phyloP scores from a whole-genome alignment of 2,113 vertebrate genomes.

The Corythornis cristatus region DNA sequence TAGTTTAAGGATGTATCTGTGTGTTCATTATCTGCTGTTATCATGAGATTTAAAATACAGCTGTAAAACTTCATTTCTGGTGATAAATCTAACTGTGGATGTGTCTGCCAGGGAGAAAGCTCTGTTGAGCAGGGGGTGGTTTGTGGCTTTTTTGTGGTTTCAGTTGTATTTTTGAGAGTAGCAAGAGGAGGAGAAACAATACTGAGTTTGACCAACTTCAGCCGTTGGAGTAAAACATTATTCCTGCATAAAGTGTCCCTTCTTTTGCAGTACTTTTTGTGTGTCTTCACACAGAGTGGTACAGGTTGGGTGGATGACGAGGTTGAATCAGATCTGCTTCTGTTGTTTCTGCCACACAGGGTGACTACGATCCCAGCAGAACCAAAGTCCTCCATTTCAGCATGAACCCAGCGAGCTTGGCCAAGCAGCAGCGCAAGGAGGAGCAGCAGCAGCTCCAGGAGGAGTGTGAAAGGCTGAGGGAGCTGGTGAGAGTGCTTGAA shows the following conservation, averaged over 20 bases:
- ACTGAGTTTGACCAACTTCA: background rate
- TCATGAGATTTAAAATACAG: background rate
- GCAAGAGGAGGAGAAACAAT: background rate
- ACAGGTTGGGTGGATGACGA: background rate
- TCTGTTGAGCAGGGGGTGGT: background rate
- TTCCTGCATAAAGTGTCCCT: background rate
- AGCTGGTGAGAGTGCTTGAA: conserved; percentile 80
- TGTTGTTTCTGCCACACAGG: conserved; percentile 69
- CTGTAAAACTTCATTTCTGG: conserved; percentile 32
- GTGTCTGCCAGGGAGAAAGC: background rate
- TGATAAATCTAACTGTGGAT: conserved; percentile 32
- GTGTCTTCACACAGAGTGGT: background rate
- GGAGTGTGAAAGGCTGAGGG: conserved; percentile 83
- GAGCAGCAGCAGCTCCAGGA: conserved; percentile 82
- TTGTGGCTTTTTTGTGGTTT: background rate
- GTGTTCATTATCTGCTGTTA: background rate
- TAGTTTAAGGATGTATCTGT: background rate
- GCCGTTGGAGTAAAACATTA: background rate
- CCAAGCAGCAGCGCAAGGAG: conserved; percentile 84
- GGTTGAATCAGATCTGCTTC: background rate
- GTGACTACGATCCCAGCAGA: conserved; percentile 87
- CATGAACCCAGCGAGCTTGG: conserved; percentile 85
- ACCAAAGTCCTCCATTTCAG: conserved; percentile 90
- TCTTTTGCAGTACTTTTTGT: background rate
- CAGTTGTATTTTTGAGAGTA: background rate